These are phyloP conservation scores for Lepidochrysops patricia DNA, from an alignment of 2,888 invertebrate genomes.

Conservation along the genomic window DNA sequence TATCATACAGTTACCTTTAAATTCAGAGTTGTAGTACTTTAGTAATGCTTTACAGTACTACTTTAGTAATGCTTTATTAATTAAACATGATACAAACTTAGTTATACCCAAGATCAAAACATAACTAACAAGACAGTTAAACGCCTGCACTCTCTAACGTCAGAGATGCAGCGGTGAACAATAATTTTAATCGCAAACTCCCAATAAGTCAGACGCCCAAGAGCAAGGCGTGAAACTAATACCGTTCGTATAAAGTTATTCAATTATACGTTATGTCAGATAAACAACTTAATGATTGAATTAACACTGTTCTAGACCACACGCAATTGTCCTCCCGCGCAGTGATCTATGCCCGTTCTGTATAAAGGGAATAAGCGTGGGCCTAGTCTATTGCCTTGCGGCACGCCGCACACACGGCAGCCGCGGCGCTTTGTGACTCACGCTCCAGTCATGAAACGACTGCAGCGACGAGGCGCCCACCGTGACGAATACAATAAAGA, in stretches of 20 bases:
- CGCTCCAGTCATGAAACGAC: constrained; percentile 25
- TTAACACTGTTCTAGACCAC: constrained; percentile 31
- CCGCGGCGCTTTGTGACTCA: constrained; percentile 32
- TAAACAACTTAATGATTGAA: constrained; percentile 27
- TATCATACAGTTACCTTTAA: not conserved
- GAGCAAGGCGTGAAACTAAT: constrained; percentile 21
- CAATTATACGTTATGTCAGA: constrained; percentile 27
- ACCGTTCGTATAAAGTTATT: constrained; percentile 23
- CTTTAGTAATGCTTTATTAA: no score
- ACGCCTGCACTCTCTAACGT: not conserved
- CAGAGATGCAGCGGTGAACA: not conserved
- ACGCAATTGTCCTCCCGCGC: constrained; percentile 34
- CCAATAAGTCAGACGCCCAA: constrained; percentile 12
- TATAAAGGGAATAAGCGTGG: constrained; percentile 30
- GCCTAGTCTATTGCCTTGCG: constrained; percentile 30
- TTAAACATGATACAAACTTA: not conserved
- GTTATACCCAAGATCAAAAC: not conserved
- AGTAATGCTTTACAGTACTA: no score
- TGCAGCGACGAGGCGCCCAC: constrained; percentile 11
- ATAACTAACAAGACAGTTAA: not conserved
- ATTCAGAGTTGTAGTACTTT: not conserved
- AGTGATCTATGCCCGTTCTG: constrained; percentile 28
- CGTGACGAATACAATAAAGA: constrained; percentile 12
- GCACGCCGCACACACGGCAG: constrained; percentile 23
- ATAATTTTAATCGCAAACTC: constrained; percentile 9